Evolutionary conservation across 2,797 vertebrate species (phyloP).

Genomic region (Xiphorhynchus erythropygius): DNA sequence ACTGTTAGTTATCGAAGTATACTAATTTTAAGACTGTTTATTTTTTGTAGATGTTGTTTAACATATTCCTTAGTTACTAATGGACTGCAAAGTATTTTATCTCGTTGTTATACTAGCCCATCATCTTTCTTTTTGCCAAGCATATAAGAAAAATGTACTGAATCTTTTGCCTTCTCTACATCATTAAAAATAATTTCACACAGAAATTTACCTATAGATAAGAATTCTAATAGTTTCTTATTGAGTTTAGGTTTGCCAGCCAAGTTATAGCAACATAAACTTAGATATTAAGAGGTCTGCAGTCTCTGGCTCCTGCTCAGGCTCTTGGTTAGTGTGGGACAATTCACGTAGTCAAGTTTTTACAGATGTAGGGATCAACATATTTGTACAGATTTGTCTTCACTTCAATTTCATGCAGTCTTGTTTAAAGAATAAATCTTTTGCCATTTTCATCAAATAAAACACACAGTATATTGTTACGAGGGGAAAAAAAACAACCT

Average conservation of each 20-base stretch:
- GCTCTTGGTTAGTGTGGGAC: background rate
- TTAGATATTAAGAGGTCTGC: background rate
- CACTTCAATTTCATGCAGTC: background rate
- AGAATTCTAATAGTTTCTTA: background rate
- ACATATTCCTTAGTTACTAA: conserved; percentile 1
- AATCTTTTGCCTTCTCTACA: background rate
- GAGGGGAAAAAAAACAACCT: accelerated
- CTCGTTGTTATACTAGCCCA: background rate
- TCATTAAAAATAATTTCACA: background rate
- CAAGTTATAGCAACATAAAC: background rate
- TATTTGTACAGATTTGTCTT: background rate
- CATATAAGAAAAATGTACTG: background rate
- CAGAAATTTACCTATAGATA: background rate
- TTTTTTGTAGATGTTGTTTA: background rate
- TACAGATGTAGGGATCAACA: background rate
- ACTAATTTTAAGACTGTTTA: background rate
- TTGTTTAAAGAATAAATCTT: background rate
- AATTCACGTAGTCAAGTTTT: background rate
- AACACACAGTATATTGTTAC: background rate
- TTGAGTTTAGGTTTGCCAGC: background rate
- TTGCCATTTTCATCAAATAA: background rate
- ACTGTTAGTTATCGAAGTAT: background rate
- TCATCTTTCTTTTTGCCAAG: background rate
- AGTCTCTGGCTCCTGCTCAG: background rate
- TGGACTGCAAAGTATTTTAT: background rate